Evolutionary conservation across 1,140 invertebrate genomes (phyloP).

Genomic region (Bombus waltoni): DNA sequence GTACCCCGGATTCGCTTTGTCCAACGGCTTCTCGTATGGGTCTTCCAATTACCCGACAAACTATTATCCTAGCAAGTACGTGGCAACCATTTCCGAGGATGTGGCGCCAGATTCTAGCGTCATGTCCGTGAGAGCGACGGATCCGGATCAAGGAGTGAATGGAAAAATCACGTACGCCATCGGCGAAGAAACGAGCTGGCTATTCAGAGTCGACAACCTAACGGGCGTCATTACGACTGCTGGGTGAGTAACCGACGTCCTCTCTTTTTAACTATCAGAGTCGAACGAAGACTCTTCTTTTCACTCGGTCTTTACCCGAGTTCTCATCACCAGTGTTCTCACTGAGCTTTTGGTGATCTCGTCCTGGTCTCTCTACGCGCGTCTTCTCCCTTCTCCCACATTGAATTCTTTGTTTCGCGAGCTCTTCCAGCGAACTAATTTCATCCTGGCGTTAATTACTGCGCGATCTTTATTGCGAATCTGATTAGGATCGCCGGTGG

Average conservation of each 20-base stretch:
- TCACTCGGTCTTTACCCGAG: not conserved
- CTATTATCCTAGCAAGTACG: constrained; percentile 85
- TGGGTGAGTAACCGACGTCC: constrained; percentile 86
- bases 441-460: constrained; percentile 77
- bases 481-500: constrained; percentile 74
- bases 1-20: constrained; percentile 16
- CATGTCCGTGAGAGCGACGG: constrained; percentile 92
- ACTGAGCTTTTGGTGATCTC: not conserved
- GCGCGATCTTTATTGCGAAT: constrained; percentile 75
- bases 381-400: not conserved
- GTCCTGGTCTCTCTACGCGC: not conserved
- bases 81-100: constrained; percentile 90
- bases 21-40: constrained; percentile 50
- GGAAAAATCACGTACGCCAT: constrained; percentile 95
- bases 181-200: constrained; percentile 93
- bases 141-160: constrained; percentile 95
- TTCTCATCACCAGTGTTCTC: not conserved
- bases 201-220: constrained; percentile 96
- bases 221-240: constrained; percentile 95
- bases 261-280: not conserved
- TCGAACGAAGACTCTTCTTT: not conserved
- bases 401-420: not conserved
- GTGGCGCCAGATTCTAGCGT: constrained; percentile 90
- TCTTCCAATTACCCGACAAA: constrained; percentile 60
- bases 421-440: constrained; percentile 56